Base-by-base conservation (phyloP, 2,888 invertebrate species). In the Drosophila histrio region DNA sequence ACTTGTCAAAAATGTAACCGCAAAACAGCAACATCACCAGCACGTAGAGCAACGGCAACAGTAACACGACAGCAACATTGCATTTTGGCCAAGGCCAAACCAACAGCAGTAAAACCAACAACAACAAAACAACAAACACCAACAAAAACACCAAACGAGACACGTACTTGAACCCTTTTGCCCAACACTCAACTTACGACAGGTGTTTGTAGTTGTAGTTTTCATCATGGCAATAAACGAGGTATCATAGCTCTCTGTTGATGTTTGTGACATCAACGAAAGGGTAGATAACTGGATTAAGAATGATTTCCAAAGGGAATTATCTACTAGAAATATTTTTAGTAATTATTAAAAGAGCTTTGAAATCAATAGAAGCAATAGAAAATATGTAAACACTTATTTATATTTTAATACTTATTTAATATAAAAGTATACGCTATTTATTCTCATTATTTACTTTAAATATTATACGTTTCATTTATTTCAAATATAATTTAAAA, bases 91-190 rank as follows among this genome's bases (percentile, higher is more conserved):
- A 76, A 76, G 75, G 75, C 69, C 75, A 76, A 62, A 61, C 60
- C 43, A 66, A 60, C 70, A 63, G 30, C 63, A 69, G 13, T 38
- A 58, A 21, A 62, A 69, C 28, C 39, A 59, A 2, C 49, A 62
- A 50, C 61, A 60, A 57, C 58, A 50, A 49, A 70, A 34, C 61
- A 59, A 13, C 41, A 65, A 57, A 44, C 54, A 72, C 13, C 41
- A 75, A 49, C 69, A 72, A 63, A 53, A 72, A 21, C 41, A 75
- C 46, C 69, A 72, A 65, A 57, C 67, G 65, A 79, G 78, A 83
- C 78, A 78, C 82, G 84, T 84, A 84, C 78, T 79, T 84, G 76
- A 84, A 84, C 82, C 84, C 68, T 81, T 81, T 77, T 67, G 63
- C 65, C 74, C 71, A 81, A 79, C 75, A 79, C 81, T 83, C 79